Percentiles rank a stretch among this genome's conserved stretches.
Evolutionary conservation across 2,888 invertebrate species (phyloP).

Genomic region (Epistrophella euchroma): DNA sequence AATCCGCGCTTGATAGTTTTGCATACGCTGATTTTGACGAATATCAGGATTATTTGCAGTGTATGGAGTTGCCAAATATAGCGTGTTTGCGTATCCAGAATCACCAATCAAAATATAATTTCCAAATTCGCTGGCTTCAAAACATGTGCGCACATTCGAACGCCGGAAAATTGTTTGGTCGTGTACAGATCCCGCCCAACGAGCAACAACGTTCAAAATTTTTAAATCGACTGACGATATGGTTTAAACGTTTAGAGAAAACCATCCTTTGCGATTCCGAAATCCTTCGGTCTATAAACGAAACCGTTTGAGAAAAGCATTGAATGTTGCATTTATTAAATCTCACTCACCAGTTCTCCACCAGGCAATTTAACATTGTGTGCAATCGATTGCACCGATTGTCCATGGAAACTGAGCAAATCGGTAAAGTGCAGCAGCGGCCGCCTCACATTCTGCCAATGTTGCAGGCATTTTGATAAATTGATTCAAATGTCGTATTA

Average conservation of each 20-base stretch:
- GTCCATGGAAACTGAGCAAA: no score
- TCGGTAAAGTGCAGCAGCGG: no score
- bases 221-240: neutral
- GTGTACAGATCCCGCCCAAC: neutral
- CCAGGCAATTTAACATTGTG: no score
- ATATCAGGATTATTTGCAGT: neutral
- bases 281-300: neutral
- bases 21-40: conserved; percentile 1
- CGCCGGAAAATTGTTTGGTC: neutral
- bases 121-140: conserved; percentile 13
- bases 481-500: no score
- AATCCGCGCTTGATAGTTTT: neutral
- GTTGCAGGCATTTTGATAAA: no score
- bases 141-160: conserved; percentile 13
- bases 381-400: no score
- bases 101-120: conserved; percentile 7
- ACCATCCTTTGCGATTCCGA: conserved; percentile 1
- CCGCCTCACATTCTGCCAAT: no score
- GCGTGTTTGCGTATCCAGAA: neutral
- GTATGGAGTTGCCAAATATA: neutral
- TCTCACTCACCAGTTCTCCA: no score
- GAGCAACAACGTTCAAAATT: conserved; percentile 10
- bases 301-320: no score
- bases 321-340: no score
- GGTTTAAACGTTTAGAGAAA: conserved; percentile 1